These are phyloP conservation scores for Anoplophora glabripennis DNA, from an alignment of 1,140 invertebrate genomes.

Conservation along the genomic window DNA sequence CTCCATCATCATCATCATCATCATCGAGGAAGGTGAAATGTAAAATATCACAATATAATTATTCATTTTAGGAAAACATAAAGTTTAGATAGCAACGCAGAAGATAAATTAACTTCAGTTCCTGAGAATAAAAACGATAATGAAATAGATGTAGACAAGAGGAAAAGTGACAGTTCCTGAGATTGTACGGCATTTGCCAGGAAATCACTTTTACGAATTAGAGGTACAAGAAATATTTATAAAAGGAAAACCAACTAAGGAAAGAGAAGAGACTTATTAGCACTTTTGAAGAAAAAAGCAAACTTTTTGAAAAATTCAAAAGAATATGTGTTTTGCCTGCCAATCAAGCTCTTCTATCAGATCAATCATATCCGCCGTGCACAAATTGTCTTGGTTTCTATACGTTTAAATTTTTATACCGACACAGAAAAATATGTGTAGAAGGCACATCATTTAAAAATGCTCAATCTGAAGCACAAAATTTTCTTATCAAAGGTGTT, in stretches of 20 bases:
- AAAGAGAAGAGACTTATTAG: slow-evolving; percentile 19
- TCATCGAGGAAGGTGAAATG: too few relatives aligned
- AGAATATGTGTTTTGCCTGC: slow-evolving; percentile 1
- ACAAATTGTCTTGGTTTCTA: slow-evolving; percentile 5
- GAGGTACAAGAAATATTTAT: slow-evolving; percentile 17
- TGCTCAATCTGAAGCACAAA: not conserved
- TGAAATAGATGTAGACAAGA: slow-evolving; percentile 5
- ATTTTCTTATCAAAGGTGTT: slow-evolving; percentile 4
- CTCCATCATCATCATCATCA: too few relatives aligned
- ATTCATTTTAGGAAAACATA: too few relatives aligned
- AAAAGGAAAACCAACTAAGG: not conserved
- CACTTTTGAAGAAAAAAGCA: slow-evolving; percentile 14
- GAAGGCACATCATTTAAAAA: too few relatives aligned
- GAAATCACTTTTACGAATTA: slow-evolving; percentile 19
- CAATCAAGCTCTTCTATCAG: not conserved
- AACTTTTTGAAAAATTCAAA: slow-evolving; percentile 13
- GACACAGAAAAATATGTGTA: slow-evolving; percentile 4
- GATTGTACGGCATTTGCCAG: slow-evolving; percentile 19
- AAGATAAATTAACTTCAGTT: too few relatives aligned
- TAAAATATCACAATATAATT: too few relatives aligned
- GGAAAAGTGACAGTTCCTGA: slow-evolving; percentile 13
- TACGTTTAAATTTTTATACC: slow-evolving; percentile 8
- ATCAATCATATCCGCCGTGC: not conserved
- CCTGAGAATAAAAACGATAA: too few relatives aligned
- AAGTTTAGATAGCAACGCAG: too few relatives aligned